Base-by-base conservation (phyloP, 2,797 vertebrate genomes). In the Crypturellus tataupa region DNA sequence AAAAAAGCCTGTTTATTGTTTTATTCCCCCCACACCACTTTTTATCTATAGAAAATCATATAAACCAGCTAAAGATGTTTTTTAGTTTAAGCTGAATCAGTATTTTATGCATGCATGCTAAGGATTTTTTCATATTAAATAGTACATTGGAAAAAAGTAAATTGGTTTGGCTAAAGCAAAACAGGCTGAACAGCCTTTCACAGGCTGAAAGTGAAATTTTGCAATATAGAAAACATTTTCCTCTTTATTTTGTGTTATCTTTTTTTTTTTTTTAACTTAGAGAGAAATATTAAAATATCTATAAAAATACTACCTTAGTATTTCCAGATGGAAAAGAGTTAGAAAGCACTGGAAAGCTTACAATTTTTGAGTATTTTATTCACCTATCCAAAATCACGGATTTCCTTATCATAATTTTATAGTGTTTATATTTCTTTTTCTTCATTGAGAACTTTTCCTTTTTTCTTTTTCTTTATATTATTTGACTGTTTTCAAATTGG, bases 261-360 rank as follows among this genome's bases (percentile, higher is more conserved):
- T 59, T 47, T 3, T 17, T 15, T 23, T 40, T 59, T 47, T 3
- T 18, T 15, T 20, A 33, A 35, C 51, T 33, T 53, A 46, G 47
- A 37, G 60, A 35, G 8, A 80, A 68, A 0, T 2, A 53, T 49
- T 71, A 47, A 44, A 87, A 53, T 29, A 18, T 4, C 8, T 73
- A 69, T 46, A 3, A 33, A 69, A 69, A 19, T 27, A 29, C 5
- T 0, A 2, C 2, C 39, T 47, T 58, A 2, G 12, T 51, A 12
- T 44, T 80, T 65, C 14, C 37, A 69, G 14, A 6, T 29, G 70
- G 47, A 64, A 67, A 17, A 47, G 8, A 65, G 6, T 2, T 10
- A 37, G 16, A 11, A 60, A 46, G 31, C 12, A 23, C 27, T 47
- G 5, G 23, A 72, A 89, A 93, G 78, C 2, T 35, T 25, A 53